Evolutionary conservation across 2,797 vertebrate species (phyloP).

Genomic region (Novumbra hubbsi): DNA sequence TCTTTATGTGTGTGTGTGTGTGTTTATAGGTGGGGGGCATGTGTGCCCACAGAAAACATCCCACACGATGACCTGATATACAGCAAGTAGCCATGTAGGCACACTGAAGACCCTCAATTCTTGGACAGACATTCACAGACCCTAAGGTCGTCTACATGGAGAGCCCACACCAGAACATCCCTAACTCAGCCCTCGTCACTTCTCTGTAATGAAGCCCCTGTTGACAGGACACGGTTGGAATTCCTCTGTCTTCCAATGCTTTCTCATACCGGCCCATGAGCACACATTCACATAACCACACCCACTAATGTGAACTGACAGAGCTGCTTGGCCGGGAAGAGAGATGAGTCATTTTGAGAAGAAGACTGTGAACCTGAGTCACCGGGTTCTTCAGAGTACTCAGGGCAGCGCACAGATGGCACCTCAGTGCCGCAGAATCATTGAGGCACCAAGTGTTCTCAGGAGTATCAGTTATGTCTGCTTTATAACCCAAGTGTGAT

Average conservation of each 20-base stretch:
- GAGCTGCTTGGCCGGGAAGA: constrained; percentile 41
- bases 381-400: constrained; percentile 53
- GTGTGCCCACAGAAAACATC: constrained; percentile 3
- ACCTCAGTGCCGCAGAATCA: constrained; percentile 35
- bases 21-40: neutral
- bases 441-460: neutral
- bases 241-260: constrained; percentile 30
- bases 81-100: constrained; percentile 10
- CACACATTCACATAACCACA: constrained; percentile 47
- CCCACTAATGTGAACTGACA: constrained; percentile 38
- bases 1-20: neutral
- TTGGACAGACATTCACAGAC: constrained; percentile 21
- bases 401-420: constrained; percentile 60
- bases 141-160: neutral
- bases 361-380: constrained; percentile 59
- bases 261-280: constrained; percentile 36
- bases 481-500: constrained; percentile 14
- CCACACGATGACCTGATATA: neutral
- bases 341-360: constrained; percentile 63
- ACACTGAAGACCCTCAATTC: constrained; percentile 4
- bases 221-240: constrained; percentile 21
- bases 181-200: constrained; percentile 4
- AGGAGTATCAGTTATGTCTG: constrained; percentile 8
- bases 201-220: neutral
- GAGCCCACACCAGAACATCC: constrained; percentile 4